Conservation (phyloP, 2,888 invertebrate genomes). For the Mongoloraphidia duomilia region DNA sequence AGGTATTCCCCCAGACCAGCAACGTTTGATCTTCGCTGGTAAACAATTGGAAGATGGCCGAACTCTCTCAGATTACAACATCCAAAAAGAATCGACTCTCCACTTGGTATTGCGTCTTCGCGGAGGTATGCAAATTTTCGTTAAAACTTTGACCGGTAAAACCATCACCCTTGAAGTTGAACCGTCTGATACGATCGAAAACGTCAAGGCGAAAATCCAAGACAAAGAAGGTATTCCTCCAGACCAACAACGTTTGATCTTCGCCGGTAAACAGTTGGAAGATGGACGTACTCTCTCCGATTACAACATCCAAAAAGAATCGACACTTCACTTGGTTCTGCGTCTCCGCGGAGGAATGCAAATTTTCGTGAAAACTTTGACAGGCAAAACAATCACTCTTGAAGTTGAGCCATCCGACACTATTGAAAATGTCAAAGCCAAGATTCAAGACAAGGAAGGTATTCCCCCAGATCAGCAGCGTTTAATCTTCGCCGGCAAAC, state of each 20-base stretch:
- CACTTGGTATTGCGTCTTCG: constrained; percentile 43
- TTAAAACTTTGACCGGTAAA: constrained; percentile 42
- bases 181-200: constrained; percentile 42
- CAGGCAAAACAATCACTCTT: constrained; percentile 39
- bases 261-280: constrained; percentile 65
- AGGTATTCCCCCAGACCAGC: constrained; percentile 43
- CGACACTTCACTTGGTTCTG: constrained; percentile 81
- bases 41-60: constrained; percentile 57
- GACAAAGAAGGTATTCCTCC: constrained; percentile 77
- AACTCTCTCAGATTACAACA: constrained; percentile 49
- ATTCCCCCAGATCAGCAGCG: constrained; percentile 39
- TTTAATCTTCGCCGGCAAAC: constrained; percentile 48
- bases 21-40: constrained; percentile 48
- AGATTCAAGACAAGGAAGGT: constrained; percentile 35
- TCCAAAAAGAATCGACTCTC: constrained; percentile 44
- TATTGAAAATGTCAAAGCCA: constrained; percentile 46
- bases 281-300: constrained; percentile 39
- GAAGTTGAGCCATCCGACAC: constrained; percentile 44
- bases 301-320: constrained; percentile 86
- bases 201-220: constrained; percentile 39
- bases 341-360: constrained; percentile 59
- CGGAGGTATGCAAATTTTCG: constrained; percentile 55
- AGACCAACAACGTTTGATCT: constrained; percentile 73
- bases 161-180: constrained; percentile 41
- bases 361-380: constrained; percentile 41